These are phyloP conservation scores for Gila robusta DNA, from an alignment of 2,797 vertebrate genomes.

Conservation along the genomic window DNA sequence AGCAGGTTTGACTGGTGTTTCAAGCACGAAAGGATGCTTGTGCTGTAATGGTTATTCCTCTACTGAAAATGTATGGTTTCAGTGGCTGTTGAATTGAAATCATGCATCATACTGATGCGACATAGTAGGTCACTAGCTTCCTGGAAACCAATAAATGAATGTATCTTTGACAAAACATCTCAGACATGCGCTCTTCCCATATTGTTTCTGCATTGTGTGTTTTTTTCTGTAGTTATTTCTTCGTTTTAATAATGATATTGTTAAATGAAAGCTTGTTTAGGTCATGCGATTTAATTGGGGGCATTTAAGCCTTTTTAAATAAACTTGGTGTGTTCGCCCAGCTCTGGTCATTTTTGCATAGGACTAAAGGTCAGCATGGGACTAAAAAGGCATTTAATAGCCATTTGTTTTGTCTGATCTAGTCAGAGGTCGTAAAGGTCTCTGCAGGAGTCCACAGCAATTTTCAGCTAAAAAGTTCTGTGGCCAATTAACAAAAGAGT, in stretches of 20 bases:
- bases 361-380: background rate
- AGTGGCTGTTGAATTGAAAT: slow-evolving; percentile 64
- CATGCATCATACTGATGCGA: slow-evolving; percentile 62
- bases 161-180: slow-evolving; percentile 21
- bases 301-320: background rate
- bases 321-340: no score
- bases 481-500: slow-evolving; percentile 17
- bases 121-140: slow-evolving; percentile 33
- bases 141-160: slow-evolving; percentile 39
- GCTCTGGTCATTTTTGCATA: background rate
- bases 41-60: slow-evolving; percentile 42
- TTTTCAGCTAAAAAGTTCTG: slow-evolving; percentile 11
- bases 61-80: slow-evolving; percentile 51
- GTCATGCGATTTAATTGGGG: background rate
- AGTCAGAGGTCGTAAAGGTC: background rate
- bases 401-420: slow-evolving; percentile 16
- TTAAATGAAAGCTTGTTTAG: background rate
- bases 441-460: background rate
- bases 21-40: background rate
- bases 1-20: slow-evolving; percentile 1
- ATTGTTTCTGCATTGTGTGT: background rate
- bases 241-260: background rate
- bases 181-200: slow-evolving; percentile 13
- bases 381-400: background rate
- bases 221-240: slow-evolving; percentile 22